These are phyloP conservation scores for Sternotherus odoratus DNA, from an alignment of 2,797 vertebrate genomes.

Conservation along the genomic window DNA sequence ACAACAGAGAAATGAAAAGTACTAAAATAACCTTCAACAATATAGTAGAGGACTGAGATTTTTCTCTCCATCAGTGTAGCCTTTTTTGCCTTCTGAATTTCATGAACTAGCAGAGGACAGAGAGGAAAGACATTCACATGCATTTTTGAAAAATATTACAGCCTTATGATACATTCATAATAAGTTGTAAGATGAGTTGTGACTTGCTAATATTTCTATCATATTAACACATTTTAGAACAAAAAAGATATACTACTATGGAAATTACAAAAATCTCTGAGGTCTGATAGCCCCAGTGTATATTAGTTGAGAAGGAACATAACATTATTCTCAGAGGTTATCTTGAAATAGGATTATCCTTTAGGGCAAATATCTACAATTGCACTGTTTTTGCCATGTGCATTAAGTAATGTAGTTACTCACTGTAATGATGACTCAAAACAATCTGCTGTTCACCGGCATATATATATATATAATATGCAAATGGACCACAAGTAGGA, in stretches of 20 bases:
- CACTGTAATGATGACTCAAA: neutral
- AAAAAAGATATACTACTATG: neutral
- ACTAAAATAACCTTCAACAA: neutral
- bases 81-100: neutral
- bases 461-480: slow-evolving; percentile 19
- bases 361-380: neutral
- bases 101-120: neutral
- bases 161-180: neutral
- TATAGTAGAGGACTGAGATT: neutral
- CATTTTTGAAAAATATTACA: neutral
- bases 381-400: neutral
- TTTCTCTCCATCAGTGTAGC: neutral
- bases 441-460: neutral
- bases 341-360: neutral
- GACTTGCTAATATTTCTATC: neutral
- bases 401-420: neutral
- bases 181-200: neutral
- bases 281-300: neutral
- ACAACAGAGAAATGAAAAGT: neutral
- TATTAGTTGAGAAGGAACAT: neutral
- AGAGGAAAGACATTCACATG: neutral
- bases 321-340: neutral
- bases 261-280: neutral
- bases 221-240: neutral
- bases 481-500: neutral